Evolutionary conservation across 37 sponge, comb jelly and placozoan genomes (phyloP), one percentile per base, ranked within the genome.

Genomic region (Halichondria panicea): DNA sequence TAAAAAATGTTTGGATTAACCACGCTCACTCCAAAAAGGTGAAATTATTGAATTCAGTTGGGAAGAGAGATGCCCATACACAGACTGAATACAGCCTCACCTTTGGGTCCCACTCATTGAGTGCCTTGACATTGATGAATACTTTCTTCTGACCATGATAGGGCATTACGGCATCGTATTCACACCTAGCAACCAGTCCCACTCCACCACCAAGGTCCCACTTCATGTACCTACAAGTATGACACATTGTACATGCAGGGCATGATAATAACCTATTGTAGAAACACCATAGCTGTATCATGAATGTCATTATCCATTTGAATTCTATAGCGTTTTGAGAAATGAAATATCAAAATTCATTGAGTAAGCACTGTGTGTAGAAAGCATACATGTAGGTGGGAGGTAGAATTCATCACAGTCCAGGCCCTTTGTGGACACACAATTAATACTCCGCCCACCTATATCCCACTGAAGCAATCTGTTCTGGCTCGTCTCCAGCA

Each of bases 41-140:
- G 25, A 7, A 41, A 8, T 15, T 12, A 34, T 22, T 15, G 13
- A 74, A 62, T 63, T 40, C 63, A 30, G 38, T 27, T 43, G 13
- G 11, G 63, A 43, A 61, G 36, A n/a, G n/a, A 21, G 13, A 31
- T 75, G 28, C 41, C 21, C 9, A 9, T 5, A 9, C 24, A n/a
- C 55, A 38, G 34, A 9, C 62, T 7, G 4, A 70, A 43, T 45
- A 7, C 53, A 25, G 30, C 71, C 71, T 42, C 37, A 85, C 88
- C 91, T 96, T 91, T 11, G 91, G 63, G 68, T 92, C 94, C 94
- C 89, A 96, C 55, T 92, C 92, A 67, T 95, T 95, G 63, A 76
- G 72, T 21, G 97, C 89, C 56, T 91, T 93, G 74, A 97, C 85
- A 64, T 85, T 91, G 75, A 97, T 80, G 57, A 77, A 84, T 50